Conservation (phyloP, 2,888 invertebrate genomes). For the Brenthis ino region DNA sequence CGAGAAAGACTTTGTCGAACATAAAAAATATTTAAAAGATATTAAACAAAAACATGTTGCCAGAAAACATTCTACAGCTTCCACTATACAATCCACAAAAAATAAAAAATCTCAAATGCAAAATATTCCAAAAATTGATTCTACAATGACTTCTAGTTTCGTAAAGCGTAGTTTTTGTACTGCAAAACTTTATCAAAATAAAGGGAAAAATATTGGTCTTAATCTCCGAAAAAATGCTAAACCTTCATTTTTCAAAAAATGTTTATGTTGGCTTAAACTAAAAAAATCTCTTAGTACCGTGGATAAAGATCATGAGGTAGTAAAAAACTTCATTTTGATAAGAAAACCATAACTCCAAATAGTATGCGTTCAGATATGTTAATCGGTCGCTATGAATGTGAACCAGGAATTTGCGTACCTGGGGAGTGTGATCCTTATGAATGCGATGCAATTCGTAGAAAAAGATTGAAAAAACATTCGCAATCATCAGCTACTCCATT, state of each 20-base stretch:
- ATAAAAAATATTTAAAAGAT: slow-evolving; percentile 5
- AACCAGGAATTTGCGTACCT: slow-evolving; percentile 46
- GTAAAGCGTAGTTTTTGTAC: slow-evolving; percentile 38
- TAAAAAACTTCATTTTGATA: slow-evolving; percentile 34
- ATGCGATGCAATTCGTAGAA: slow-evolving; percentile 46
- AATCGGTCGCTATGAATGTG: slow-evolving; percentile 47
- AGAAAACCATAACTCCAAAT: slow-evolving; percentile 37
- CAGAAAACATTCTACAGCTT: slow-evolving; percentile 2
- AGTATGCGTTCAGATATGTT: slow-evolving; percentile 7
- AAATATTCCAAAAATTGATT: slow-evolving; percentile 19
- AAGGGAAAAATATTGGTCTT: slow-evolving; percentile 12
- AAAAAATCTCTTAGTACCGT: slow-evolving; percentile 3
- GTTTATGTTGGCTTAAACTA: slow-evolving; percentile 27
- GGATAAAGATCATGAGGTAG: slow-evolving; percentile 6
- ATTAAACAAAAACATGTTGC: background rate
- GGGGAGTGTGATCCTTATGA: slow-evolving; percentile 46
- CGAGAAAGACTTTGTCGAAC: background rate
- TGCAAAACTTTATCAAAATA: slow-evolving; percentile 16
- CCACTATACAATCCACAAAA: background rate
- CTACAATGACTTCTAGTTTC: slow-evolving; percentile 32
- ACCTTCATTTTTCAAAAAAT: slow-evolving; percentile 23
- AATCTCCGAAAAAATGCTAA: slow-evolving; percentile 21
- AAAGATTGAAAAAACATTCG: slow-evolving; percentile 22
- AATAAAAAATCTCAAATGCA: slow-evolving; percentile 23
- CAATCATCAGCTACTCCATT: slow-evolving; percentile 1